phyloP scores from a whole-genome alignment of 2,888 invertebrate species.

The Cosmia pyralina region DNA sequence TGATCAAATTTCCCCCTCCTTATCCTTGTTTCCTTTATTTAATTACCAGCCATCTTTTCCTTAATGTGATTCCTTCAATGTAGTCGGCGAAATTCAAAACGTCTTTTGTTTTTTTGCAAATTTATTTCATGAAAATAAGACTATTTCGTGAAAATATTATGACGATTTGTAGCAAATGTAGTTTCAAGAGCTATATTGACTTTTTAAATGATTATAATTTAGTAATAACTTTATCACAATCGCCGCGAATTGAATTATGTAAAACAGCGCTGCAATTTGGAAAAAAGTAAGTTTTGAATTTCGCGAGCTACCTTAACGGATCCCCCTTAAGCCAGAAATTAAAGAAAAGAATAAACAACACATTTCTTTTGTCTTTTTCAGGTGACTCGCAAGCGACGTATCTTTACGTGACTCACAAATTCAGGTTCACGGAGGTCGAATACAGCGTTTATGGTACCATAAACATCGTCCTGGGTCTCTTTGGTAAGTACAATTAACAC shows the following conservation, averaged over 20 bases:
- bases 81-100: neutral
- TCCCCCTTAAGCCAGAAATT: neutral
- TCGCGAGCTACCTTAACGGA: too few species aligned
- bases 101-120: neutral
- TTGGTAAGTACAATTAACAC: conserved; percentile 78
- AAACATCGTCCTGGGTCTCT: conserved; percentile 84
- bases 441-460: conserved; percentile 87
- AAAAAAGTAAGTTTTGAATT: neutral
- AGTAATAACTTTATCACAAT: neutral
- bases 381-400: conserved; percentile 89
- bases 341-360: conserved; percentile 26
- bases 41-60: conserved; percentile 21
- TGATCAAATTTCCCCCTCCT: conserved; percentile 10
- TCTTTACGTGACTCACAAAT: conserved; percentile 86
- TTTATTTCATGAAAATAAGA: neutral
- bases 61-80: neutral
- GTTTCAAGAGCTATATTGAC: too few species aligned
- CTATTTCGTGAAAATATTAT: neutral
- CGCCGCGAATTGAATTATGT: neutral
- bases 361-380: conserved; percentile 73
- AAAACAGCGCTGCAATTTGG: neutral
- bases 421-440: conserved; percentile 86
- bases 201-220: neutral
- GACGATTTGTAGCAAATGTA: neutral
- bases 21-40: conserved; percentile 11